A percentile compares a stretch with the other conserved stretches of the same genome.
phyloP scores from a whole-genome alignment of 2,113 vertebrate species.

The Lates calcarifer region DNA sequence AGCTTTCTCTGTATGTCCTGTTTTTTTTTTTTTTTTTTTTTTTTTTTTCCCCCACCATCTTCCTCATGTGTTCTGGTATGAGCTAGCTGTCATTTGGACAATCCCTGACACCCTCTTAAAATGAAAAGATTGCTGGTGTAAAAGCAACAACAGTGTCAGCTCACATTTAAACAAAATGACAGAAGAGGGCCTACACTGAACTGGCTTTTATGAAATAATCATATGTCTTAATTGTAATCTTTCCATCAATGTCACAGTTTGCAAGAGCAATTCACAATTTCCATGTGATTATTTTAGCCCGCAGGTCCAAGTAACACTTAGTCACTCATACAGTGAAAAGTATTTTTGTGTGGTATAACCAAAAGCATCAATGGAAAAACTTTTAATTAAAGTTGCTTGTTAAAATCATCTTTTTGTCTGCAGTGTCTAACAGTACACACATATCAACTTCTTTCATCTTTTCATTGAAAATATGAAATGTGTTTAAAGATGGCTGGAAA shows the following conservation, averaged over 20 bases:
- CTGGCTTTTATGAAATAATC: background rate
- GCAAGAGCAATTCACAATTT: background rate
- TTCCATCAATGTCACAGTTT: background rate
- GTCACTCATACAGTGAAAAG: no score
- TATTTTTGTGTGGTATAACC: no score
- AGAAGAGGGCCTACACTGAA: background rate
- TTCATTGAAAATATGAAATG: no score
- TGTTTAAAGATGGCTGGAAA: no score
- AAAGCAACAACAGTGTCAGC: background rate
- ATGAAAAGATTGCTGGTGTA: background rate
- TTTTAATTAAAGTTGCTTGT: no score
- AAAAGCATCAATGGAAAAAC: no score
- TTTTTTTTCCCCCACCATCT: background rate
- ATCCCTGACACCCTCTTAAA: background rate
- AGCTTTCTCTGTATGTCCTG: no score
- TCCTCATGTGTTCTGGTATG: background rate
- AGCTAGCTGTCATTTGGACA: background rate
- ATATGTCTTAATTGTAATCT: background rate
- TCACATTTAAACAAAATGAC: background rate
- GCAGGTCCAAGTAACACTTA: background rate
- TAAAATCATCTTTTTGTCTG: no score
- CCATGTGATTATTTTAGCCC: background rate
- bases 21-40: no score
- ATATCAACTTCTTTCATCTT: no score
- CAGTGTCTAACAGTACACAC: no score